Evolutionary conservation across 2,888 invertebrate species (phyloP).

Genomic region (Drosophila demipolita): DNA sequence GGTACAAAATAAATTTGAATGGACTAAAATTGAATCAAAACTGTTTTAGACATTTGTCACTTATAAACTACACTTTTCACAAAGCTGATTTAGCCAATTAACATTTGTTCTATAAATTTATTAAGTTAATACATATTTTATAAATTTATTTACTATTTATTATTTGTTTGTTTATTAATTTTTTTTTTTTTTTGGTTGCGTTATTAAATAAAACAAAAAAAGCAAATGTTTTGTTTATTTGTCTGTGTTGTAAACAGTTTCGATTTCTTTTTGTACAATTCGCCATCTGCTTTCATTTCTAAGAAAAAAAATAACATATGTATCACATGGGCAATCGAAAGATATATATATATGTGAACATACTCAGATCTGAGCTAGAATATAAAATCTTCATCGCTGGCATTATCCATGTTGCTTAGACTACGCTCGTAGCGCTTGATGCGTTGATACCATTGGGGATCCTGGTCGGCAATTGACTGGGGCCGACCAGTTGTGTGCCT

Average conservation of each 20-base stretch:
- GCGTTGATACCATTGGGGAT: conserved; percentile 87
- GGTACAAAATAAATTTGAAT: not conserved
- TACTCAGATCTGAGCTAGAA: conserved; percentile 35
- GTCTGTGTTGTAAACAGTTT: not conserved
- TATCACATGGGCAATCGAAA: conserved; percentile 27
- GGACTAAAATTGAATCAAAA: not conserved
- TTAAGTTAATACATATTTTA: not conserved
- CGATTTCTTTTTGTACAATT: not conserved
- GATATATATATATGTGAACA: not conserved
- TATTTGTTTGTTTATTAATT: not conserved
- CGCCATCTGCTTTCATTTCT: not conserved
- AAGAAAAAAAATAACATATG: conserved; percentile 5
- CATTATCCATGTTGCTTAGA: conserved; percentile 63
- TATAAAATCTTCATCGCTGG: conserved; percentile 63
- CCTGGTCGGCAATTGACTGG: conserved; percentile 83
- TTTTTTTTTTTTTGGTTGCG: not conserved
- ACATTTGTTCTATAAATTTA: not conserved
- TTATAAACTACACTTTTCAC: not conserved
- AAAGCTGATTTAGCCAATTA: not conserved
- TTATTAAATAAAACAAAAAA: not conserved
- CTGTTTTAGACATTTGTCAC: not conserved
- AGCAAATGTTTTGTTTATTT: not conserved
- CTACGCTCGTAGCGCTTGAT: conserved; percentile 82
- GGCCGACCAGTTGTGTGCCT: conserved; percentile 87
- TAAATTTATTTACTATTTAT: not conserved